Conservation (phyloP, 1,140 invertebrate genomes). For the Rhopalosiphum maidis region DNA sequence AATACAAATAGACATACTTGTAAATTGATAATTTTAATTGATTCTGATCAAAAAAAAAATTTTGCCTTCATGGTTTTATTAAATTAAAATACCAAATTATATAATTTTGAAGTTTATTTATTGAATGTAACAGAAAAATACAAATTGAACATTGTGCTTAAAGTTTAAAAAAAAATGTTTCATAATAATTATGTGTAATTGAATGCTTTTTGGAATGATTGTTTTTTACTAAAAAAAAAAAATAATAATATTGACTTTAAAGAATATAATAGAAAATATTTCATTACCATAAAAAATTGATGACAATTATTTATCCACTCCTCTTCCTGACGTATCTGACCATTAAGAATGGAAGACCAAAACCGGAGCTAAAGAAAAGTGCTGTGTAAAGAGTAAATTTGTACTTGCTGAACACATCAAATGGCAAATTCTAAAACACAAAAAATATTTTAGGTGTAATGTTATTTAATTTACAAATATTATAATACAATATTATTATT, state of each 20-base stretch:
- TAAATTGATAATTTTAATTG: no score
- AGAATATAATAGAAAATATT: background rate
- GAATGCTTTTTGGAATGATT: slow-evolving; percentile 24
- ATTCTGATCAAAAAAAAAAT: no score
- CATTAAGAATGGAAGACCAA: slow-evolving; percentile 49
- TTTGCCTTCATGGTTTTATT: background rate
- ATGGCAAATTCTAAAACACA: slow-evolving; percentile 49
- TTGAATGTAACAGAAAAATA: background rate
- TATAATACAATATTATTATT: background rate
- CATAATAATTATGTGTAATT: background rate
- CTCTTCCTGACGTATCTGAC: slow-evolving; percentile 35
- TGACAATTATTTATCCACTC: slow-evolving; percentile 28
- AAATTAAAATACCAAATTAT: background rate
- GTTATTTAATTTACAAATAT: background rate
- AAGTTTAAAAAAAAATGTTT: background rate
- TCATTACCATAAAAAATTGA: background rate
- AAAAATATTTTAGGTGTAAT: background rate
- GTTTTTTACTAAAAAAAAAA: slow-evolving; percentile 17
- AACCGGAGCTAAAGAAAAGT: slow-evolving; percentile 47
- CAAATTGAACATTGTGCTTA: background rate
- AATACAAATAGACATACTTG: background rate
- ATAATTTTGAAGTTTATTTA: slow-evolving; percentile 13
- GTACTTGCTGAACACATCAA: slow-evolving; percentile 39
- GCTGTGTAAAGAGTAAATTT: slow-evolving; percentile 34
- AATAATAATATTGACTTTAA: background rate